Percentiles rank a stretch among this genome's conserved stretches.
These are phyloP conservation scores for Dolichoris vasculosae DNA, from an alignment of 1,140 invertebrate genomes.

Conservation along the genomic window DNA sequence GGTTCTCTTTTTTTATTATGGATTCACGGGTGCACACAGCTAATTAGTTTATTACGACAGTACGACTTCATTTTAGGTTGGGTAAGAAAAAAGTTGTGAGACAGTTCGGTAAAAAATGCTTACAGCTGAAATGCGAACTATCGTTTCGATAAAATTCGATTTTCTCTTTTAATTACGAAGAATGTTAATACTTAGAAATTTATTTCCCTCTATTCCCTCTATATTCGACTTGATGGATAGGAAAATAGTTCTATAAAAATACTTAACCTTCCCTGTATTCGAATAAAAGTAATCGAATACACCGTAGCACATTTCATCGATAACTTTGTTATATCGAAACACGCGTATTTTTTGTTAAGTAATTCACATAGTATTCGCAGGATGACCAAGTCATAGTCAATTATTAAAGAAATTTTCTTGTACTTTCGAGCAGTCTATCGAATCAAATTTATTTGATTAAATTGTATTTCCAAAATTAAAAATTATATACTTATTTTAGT, in stretches of 20 bases:
- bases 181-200: not conserved
- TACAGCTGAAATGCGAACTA: not conserved
- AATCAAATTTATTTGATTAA: too few species aligned
- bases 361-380: not conserved
- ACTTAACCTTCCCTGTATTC: not conserved
- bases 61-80: slow-evolving; percentile 38
- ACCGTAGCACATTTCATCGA: not conserved
- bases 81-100: not conserved
- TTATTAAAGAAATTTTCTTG: not conserved
- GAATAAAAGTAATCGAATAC: not conserved
- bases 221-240: not conserved
- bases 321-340: not conserved
- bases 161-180: not conserved
- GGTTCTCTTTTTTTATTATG: not conserved
- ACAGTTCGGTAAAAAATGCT: not conserved
- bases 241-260: not conserved
- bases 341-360: not conserved
- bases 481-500: too few species aligned
- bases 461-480: too few species aligned
- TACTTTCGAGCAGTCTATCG: too few species aligned
- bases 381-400: not conserved
- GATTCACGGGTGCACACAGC: not conserved
- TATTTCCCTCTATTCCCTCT: not conserved
- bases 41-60: slow-evolving; percentile 47
- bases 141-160: not conserved